Conservation (phyloP, 2,888 invertebrate genomes). For the Philonicus albiceps region DNA sequence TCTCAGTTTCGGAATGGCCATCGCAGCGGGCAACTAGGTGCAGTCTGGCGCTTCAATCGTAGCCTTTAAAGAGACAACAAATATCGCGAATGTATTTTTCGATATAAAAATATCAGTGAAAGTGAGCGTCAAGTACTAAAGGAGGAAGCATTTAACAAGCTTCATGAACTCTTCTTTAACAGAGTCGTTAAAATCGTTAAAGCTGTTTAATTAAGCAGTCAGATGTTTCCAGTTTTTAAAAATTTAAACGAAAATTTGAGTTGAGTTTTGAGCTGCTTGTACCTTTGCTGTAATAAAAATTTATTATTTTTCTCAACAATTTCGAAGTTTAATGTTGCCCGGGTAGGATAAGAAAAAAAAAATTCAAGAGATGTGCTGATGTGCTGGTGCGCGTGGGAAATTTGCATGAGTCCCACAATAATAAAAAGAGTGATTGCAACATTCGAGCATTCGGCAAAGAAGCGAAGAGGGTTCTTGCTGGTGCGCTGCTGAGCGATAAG, state of each 20-base stretch:
- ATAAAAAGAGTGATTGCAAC: not conserved
- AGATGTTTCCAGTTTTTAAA: not conserved
- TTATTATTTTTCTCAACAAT: not conserved
- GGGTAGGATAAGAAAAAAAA: not conserved
- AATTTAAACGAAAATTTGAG: not conserved
- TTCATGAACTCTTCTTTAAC: not conserved
- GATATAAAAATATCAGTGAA: not conserved
- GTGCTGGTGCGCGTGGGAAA: not conserved
- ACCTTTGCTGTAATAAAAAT: not conserved
- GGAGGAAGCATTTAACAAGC: not conserved
- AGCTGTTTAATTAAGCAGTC: not conserved
- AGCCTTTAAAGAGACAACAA: not conserved
- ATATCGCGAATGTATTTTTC: not conserved
- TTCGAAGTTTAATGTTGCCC: not conserved
- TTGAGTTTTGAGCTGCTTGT: not conserved
- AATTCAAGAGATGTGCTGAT: not conserved
- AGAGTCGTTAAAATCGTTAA: not conserved
- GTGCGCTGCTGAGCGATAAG: not conserved
- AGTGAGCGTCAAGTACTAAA: not conserved
- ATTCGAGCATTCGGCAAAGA: not conserved
- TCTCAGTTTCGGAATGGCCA: not conserved
- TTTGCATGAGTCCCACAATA: not conserved
- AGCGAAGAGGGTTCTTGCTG: not conserved
- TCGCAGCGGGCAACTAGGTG: not conserved
- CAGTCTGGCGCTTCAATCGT: not conserved